Percentiles rank a stretch among this genome's conserved stretches.
These are phyloP conservation scores for Fukomys damarensis DNA, from an alignment of 2,113 vertebrate genomes.

Conservation along the genomic window DNA sequence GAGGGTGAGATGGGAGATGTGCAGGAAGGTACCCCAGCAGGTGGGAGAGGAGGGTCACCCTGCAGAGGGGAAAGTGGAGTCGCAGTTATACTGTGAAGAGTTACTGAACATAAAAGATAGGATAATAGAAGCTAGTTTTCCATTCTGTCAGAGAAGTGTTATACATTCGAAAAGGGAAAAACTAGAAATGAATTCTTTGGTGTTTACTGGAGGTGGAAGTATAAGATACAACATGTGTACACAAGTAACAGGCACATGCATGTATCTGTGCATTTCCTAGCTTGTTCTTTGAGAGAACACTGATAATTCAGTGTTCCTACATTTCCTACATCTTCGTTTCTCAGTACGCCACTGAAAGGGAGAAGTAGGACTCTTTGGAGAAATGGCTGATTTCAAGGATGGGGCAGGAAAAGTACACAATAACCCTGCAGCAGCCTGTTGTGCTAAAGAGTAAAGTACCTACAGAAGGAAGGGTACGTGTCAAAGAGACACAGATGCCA, in stretches of 20 bases:
- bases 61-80: neutral
- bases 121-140: neutral
- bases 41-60: neutral
- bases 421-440: neutral
- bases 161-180: neutral
- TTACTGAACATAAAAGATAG: neutral
- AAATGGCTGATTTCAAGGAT: neutral
- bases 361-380: neutral
- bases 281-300: neutral
- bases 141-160: neutral
- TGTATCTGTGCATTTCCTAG: neutral
- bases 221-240: neutral
- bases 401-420: neutral
- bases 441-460: neutral
- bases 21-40: neutral
- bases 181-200: neutral
- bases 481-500: neutral
- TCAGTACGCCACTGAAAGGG: neutral
- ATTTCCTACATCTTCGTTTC: neutral
- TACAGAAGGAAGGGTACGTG: neutral
- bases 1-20: no score
- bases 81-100: no score
- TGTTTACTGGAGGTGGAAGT: neutral
- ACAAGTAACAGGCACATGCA: neutral
- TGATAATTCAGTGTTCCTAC: neutral